A percentile compares a stretch with the other conserved stretches of the same genome.
phyloP scores from a whole-genome alignment of 1,140 invertebrate genomes.

The Drosophila micromelanica region DNA sequence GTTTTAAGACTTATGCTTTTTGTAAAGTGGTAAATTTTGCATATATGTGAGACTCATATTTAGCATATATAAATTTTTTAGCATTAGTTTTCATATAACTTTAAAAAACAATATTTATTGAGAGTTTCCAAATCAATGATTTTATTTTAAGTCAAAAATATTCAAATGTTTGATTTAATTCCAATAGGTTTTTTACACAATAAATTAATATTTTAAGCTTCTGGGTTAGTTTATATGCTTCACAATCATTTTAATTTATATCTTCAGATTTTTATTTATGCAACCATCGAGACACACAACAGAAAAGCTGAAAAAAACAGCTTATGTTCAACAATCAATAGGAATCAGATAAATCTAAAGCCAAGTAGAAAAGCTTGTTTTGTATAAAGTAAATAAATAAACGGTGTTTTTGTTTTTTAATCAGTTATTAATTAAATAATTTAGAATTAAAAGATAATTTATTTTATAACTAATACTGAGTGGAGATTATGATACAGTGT shows the following conservation, averaged over 20 bases:
- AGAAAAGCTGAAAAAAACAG: background rate
- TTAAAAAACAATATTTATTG: no score
- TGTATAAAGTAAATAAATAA: background rate
- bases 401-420: background rate
- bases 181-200: background rate
- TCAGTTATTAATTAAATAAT: background rate
- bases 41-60: background rate
- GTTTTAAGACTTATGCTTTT: background rate
- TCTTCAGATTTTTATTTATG: conserved; percentile 8
- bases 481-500: no score
- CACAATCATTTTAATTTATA: conserved; percentile 1
- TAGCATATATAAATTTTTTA: background rate
- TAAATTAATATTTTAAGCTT: background rate
- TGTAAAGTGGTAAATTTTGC: background rate
- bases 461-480: no score
- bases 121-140: no score
- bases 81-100: no score
- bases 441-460: no score
- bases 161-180: background rate
- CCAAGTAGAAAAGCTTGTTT: conserved; percentile 9
- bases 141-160: no score
- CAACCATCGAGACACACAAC: background rate
- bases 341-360: background rate
- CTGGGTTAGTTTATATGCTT: background rate
- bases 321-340: background rate